Base-by-base conservation (phyloP, 2,888 invertebrate genomes). In the Eupithecia subfuscata region DNA sequence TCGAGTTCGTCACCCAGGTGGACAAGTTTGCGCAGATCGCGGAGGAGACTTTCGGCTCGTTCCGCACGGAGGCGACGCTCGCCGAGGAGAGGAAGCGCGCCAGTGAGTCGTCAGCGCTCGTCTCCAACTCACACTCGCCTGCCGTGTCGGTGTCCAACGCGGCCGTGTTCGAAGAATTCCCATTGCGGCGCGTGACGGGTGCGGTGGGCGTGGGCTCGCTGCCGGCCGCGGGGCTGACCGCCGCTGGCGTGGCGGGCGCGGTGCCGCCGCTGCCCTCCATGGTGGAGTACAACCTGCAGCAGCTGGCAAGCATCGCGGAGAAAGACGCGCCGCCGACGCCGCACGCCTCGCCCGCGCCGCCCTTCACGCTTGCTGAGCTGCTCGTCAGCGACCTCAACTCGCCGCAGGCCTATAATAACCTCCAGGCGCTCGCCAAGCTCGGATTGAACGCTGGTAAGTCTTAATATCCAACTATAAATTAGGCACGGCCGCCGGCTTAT, bases 391-490 rank as follows among this genome's bases (percentile, higher is more conserved):
- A 97, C 85, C 90, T 96, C 7, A 96, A 95, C 83, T 96, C 96
- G 0, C 96, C 96, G 83, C 97, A 97, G 84, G 98, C 98, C 16
- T 96, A 98, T 84, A 98, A 97, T 91, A 98, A 98, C 93, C 95
- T 98, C 81, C 98, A 98, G 88, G 98, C 98, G 43, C 96, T 98
- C 77, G 98, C 98, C 76, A 98, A 98, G 91, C 95, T 98, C 75
- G 98, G 98, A 86, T 91, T 97, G 71, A 96, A 96, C 84, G 95
- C 96, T 85, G 96, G 97, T 97, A 89, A 94, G 94, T 88, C 48
- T 25, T 22, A 60, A 60, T 22, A 12, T 22, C 60, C 25, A 2
- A 14, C 2, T 12, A 22, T 12, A 14, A 25, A 60, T 60, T 25
- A 6, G 14, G 1, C 60, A 60, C 6, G 14, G 60, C 12, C 25